Percentiles rank a stretch among this genome's conserved stretches.
Conservation (phyloP, 2,797 vertebrate species). For the Gymnocypris eckloni region DNA sequence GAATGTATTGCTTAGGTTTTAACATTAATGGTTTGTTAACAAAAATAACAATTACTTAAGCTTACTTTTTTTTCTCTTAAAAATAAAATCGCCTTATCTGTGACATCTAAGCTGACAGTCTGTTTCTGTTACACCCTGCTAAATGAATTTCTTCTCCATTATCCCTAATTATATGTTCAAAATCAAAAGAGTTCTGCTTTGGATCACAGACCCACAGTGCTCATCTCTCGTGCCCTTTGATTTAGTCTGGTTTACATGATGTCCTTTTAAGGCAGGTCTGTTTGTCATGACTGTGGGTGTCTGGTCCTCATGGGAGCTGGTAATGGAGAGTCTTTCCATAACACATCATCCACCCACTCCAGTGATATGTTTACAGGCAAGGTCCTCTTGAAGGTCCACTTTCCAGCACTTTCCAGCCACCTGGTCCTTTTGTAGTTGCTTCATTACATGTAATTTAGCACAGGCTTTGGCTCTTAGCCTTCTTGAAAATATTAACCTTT, state of each 20-base stretch:
- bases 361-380: slow-evolving; percentile 19
- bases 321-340: slow-evolving; percentile 42
- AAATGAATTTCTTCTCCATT: slow-evolving; percentile 52
- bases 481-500: background rate
- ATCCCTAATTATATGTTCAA: slow-evolving; percentile 58
- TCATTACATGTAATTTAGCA: slow-evolving; percentile 27
- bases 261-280: slow-evolving; percentile 39
- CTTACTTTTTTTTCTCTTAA: too few relatives aligned
- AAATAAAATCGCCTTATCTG: slow-evolving; percentile 21
- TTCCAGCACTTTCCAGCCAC: slow-evolving; percentile 10
- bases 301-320: slow-evolving; percentile 46
- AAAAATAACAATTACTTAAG: background rate
- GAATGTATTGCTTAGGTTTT: background rate
- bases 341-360: slow-evolving; percentile 38
- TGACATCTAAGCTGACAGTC: background rate
- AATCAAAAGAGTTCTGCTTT: slow-evolving; percentile 35
- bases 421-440: slow-evolving; percentile 40
- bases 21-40: background rate
- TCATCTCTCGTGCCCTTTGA: slow-evolving; percentile 12
- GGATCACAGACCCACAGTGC: slow-evolving; percentile 42
- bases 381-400: slow-evolving; percentile 16
- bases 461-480: background rate
- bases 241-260: slow-evolving; percentile 45
- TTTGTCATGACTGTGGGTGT: slow-evolving; percentile 39
- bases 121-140: slow-evolving; percentile 49